Evolutionary conservation across 2,113 vertebrate species (phyloP), one percentile per base, ranked within the genome.

Genomic region (Rousettus leschenaultii): DNA sequence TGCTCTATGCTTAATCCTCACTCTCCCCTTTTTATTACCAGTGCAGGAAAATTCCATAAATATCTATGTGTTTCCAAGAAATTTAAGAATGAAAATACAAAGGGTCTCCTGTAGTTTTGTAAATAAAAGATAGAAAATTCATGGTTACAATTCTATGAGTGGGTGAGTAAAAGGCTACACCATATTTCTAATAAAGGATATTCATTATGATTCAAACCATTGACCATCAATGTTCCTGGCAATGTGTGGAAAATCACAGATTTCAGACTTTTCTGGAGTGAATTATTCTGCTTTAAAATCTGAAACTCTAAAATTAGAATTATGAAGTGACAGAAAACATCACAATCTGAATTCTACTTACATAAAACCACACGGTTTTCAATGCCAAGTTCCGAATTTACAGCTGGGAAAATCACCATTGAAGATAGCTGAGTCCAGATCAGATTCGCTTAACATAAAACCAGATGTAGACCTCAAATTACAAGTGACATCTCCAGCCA

Each of bases 321-420:
- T 96, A 96, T 90, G 88, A 96, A 96, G 88, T 96, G 95, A 96
- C 91, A 96, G 84, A 92, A 97, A 96, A 94, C 74, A 96, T 95
- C 94, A 95, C 40, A 92, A 92, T 94, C 74, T 86, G 55, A 96
- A 89, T 87, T 96, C 74, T 95, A 73, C 84, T 97, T 79, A 95
- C 19, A 92, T 30, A 80, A 95, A 97, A 97, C 71, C 63, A 92
- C 66, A 86, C 15, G 5, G 43, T 78, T 55, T 97, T 86, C 82
- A 93, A 89, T 71, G 86, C 83, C 90, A 97, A 92, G 18, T 88
- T 95, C 51, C 75, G 91, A 94, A 96, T 89, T 95, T 86, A 86
- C 13, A 92, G 71, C 71, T 82, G 59, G 59, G 89, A 95, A 96
- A 95, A 82, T 86, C 87, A 94, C 84, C 78, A 89, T 4, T 87